Base-by-base conservation (phyloP, 2,888 invertebrate genomes). In the Idaea aversata region DNA sequence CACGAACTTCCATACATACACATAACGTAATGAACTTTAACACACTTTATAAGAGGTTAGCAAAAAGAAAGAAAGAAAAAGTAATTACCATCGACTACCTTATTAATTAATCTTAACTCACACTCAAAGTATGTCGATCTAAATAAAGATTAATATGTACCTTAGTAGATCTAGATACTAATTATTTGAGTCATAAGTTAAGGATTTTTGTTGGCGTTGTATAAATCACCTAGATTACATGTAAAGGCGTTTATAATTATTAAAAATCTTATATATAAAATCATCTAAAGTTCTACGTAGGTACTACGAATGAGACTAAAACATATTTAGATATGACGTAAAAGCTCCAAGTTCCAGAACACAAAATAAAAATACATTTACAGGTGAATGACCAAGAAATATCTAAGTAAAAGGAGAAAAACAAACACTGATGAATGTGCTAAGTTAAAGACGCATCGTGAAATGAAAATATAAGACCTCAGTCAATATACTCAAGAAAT, bases 381-480 rank as follows among this genome's bases (percentile, higher is more conserved):
- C 10, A 47, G 47, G 47, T 47, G 47, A 47, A 47, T 47, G 47
- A 47, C 47, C 47, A 47, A 7, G 36, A 47, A 47, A 47, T 13
- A 3, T 47, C 47, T 47, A 47, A 47, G 47, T 47, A 47, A 47
- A 47, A 47, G 47, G 10, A 47, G 47, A 47, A 47, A 47, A 47
- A 47, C 10, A 47, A 47, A 47, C 47, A 47, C 47, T 47, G 47
- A 47, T 47, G 47, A 47, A 47, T 47, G 47, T 47, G 47, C 47
- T 47, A 47, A 47, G 47, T 47, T 47, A 47, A 47, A 47, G 47
- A 47, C 47, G 47, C 47, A 47, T 47, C 47, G 47, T 47, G 47
- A 47, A 47, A 47, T 47, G 47, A 47, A 47, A 47, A 47, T 47
- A 47, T 47, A 47, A 47, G 47, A 47, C 47, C 47, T 47, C 47